phyloP scores from a whole-genome alignment of 2,113 vertebrate species.

The Clinocottus analis region DNA sequence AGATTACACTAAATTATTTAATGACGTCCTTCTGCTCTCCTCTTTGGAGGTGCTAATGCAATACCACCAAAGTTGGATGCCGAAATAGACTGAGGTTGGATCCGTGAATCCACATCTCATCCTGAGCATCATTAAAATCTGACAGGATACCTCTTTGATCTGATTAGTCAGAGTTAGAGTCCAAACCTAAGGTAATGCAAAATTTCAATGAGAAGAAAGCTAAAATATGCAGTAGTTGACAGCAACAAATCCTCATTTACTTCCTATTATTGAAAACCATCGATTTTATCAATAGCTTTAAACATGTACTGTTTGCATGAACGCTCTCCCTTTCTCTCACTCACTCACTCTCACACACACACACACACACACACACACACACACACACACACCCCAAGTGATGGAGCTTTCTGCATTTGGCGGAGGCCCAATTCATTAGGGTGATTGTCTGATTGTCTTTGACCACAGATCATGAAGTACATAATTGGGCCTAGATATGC shows the following conservation, averaged over 20 bases:
- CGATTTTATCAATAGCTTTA: neutral
- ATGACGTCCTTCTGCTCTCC: slow-evolving; percentile 7
- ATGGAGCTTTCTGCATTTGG: slow-evolving; percentile 61
- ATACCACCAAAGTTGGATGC: neutral
- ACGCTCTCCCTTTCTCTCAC: neutral
- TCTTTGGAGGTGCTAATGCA: slow-evolving; percentile 14
- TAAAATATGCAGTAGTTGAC: neutral
- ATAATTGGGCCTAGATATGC: slow-evolving; percentile 71
- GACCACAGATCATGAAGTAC: slow-evolving; percentile 73
- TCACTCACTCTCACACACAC: too few relatives aligned
- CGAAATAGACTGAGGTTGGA: neutral
- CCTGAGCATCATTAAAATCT: neutral
- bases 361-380: slow-evolving; percentile 9
- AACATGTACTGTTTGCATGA: neutral
- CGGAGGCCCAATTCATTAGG: slow-evolving; percentile 73
- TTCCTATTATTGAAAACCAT: neutral
- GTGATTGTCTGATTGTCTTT: slow-evolving; percentile 73
- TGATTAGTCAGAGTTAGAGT: neutral
- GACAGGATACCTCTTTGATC: neutral
- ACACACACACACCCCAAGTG: slow-evolving; percentile 33
- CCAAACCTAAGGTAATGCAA: neutral
- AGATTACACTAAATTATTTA: slow-evolving; percentile 24
- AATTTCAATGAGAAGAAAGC: neutral
- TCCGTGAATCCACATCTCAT: neutral
- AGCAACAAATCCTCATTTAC: neutral